Conservation (phyloP, 2,113 vertebrate species). For the Phyllostomus hastatus region DNA sequence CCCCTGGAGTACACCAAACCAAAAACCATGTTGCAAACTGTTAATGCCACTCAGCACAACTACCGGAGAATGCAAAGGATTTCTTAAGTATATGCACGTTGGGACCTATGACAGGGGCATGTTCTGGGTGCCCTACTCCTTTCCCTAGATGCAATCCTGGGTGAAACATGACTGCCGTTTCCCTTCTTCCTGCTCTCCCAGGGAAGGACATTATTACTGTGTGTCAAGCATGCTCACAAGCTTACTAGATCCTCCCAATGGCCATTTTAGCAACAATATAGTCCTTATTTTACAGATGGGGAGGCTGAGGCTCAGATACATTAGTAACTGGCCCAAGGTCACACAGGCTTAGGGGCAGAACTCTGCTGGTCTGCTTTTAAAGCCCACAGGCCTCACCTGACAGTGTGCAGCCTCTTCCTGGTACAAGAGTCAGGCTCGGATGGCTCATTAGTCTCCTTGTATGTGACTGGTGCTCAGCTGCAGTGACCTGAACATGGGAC, state of each 20-base stretch:
- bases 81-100: fast-evolving
- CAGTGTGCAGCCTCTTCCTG: neutral
- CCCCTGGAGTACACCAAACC: neutral
- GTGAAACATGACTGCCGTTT: neutral
- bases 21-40: neutral
- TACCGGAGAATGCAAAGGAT: neutral
- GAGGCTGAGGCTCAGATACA: neutral
- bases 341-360: neutral
- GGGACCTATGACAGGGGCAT: neutral
- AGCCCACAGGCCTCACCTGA: neutral
- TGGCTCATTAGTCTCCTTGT: neutral
- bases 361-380: neutral
- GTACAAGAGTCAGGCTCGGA: fast-evolving
- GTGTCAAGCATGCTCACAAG: neutral
- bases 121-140: neutral
- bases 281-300: neutral
- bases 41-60: neutral
- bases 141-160: neutral
- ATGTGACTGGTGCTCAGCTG: fast-evolving
- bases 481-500: fast-evolving
- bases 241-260: neutral
- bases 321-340: neutral
- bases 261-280: too few relatives aligned
- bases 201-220: neutral
- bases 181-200: neutral